A percentile compares a stretch with the other conserved stretches of the same genome.
Conservation (phyloP, 2,888 invertebrate genomes). For the Ormyrus thymus region DNA sequence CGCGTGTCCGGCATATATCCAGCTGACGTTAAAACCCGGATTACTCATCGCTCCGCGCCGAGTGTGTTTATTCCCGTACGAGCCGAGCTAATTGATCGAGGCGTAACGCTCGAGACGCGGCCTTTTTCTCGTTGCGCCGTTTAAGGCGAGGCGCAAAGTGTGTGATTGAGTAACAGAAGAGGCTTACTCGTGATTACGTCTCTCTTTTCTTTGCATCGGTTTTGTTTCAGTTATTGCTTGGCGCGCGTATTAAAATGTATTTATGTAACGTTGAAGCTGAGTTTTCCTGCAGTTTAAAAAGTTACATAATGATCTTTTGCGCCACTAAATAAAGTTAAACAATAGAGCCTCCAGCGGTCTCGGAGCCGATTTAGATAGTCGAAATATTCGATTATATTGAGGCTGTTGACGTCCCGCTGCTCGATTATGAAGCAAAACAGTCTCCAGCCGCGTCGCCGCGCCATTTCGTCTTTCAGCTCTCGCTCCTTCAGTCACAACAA, state of each 20-base stretch:
- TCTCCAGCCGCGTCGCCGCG: conserved; percentile 36
- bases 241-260: not conserved
- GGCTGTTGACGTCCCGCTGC: conserved; percentile 29
- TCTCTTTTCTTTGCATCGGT: too few relatives aligned
- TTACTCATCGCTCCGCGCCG: conserved; percentile 40
- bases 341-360: not conserved
- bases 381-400: conserved; percentile 31
- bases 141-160: not conserved
- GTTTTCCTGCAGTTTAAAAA: too few relatives aligned
- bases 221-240: not conserved
- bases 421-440: conserved; percentile 51
- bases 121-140: too few relatives aligned
- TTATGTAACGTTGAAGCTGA: not conserved
- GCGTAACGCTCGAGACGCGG: too few relatives aligned
- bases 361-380: conserved; percentile 9
- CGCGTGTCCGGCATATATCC: conserved; percentile 40
- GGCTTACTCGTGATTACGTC: too few relatives aligned
- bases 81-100: conserved; percentile 9
- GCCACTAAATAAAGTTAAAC: not conserved
- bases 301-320: not conserved
- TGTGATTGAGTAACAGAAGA: not conserved
- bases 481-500: conserved; percentile 19
- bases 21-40: conserved; percentile 42
- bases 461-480: conserved; percentile 25
- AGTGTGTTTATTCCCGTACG: not conserved